Percentiles rank a stretch among this genome's conserved stretches.
These are phyloP conservation scores for Rhynchonycteris naso DNA, from an alignment of 2,797 vertebrate genomes.

Conservation along the genomic window DNA sequence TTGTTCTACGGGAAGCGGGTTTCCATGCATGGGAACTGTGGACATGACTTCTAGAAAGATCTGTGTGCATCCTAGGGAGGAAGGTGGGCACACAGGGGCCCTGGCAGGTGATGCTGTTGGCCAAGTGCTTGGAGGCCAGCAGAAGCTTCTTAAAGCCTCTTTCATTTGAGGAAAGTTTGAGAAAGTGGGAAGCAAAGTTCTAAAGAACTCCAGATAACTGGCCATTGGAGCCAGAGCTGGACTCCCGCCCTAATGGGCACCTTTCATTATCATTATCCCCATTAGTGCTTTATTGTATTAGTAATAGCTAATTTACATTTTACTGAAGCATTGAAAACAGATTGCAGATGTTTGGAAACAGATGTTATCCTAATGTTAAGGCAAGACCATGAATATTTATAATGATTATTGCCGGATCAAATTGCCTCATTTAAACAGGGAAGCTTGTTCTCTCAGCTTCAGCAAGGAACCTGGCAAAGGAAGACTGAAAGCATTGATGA, in stretches of 20 bases:
- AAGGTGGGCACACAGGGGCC: background rate
- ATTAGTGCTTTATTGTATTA: constrained; percentile 91
- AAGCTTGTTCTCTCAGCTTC: constrained; percentile 82
- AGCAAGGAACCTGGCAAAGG: constrained; percentile 78
- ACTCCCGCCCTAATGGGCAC: constrained; percentile 83
- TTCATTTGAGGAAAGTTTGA: constrained; percentile 35
- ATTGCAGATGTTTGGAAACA: constrained; percentile 96
- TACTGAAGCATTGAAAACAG: constrained; percentile 93
- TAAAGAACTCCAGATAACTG: constrained; percentile 70
- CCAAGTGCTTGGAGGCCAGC: background rate
- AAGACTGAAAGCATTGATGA: constrained; percentile 82
- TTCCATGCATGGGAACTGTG: background rate
- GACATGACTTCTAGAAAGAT: background rate
- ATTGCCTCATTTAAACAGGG: constrained; percentile 86
- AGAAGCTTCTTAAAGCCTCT: constrained; percentile 13
- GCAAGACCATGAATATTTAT: constrained; percentile 97
- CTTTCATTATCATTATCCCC: constrained; percentile 90
- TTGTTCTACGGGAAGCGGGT: background rate
- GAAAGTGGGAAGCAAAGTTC: constrained; percentile 71
- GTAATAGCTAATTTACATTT: constrained; percentile 90
- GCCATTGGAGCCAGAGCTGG: constrained; percentile 55
- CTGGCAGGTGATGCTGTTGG: background rate
- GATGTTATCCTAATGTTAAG: constrained; percentile 95
- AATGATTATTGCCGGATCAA: constrained; percentile 89
- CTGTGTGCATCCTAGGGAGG: background rate